Conservation (phyloP, 2,888 invertebrate species). For the Cataglyphis rosenhaueri region DNA sequence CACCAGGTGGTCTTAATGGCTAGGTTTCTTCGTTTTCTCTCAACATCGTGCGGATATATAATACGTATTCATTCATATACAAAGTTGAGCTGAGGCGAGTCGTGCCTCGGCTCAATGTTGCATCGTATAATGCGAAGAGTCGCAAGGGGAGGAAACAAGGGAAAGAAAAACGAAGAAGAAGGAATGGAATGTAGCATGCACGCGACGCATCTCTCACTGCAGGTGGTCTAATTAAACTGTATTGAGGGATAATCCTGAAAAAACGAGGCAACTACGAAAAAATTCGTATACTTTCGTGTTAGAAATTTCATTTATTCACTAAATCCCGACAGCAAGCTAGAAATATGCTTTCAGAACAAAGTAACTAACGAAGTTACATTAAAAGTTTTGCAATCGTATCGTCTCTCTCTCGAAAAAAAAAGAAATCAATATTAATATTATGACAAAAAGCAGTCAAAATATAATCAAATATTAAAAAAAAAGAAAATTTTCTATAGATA, state of each 20-base stretch:
- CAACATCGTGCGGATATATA: slow-evolving; percentile 29
- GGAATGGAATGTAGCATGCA: slow-evolving; percentile 34
- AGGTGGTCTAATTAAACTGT: slow-evolving; percentile 67
- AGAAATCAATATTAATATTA: background rate
- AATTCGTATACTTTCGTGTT: background rate
- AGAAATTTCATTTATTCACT: slow-evolving; percentile 18
- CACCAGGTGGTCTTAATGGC: background rate
- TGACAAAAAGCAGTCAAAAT: background rate
- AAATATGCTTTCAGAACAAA: background rate
- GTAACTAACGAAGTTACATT: background rate
- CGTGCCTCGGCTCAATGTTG: background rate
- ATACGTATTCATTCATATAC: slow-evolving; percentile 50
- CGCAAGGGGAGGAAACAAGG: slow-evolving; percentile 3
- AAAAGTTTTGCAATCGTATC: background rate
- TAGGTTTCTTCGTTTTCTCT: slow-evolving; percentile 33
- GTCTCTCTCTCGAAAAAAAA: background rate
- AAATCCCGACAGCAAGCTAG: background rate
- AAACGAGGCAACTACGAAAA: slow-evolving; percentile 14
- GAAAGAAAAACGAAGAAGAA: slow-evolving; percentile 17
- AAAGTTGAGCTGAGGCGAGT: slow-evolving; percentile 42
- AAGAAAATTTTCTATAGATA: background rate
- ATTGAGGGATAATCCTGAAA: slow-evolving; percentile 49
- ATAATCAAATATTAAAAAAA: background rate
- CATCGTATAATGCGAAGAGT: slow-evolving; percentile 10
- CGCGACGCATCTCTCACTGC: slow-evolving; percentile 53